Conservation (phyloP, 2,113 vertebrate genomes). For the Gnathonemus longibarbis region DNA sequence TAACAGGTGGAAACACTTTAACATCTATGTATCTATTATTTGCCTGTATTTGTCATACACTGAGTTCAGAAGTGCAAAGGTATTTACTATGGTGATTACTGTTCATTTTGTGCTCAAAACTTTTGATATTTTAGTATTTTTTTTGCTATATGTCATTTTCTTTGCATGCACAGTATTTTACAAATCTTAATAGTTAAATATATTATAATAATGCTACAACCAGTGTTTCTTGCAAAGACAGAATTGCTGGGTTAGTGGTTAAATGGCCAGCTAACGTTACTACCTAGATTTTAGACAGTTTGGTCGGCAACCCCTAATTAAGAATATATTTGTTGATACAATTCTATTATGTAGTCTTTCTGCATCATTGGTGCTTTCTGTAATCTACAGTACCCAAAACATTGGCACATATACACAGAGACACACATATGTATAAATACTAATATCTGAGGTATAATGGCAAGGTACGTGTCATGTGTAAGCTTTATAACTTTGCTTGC, state of each 20-base stretch:
- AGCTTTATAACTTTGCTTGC: slow-evolving; percentile 95
- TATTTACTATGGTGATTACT: not conserved
- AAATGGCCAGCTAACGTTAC: not conserved
- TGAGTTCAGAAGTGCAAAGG: not conserved
- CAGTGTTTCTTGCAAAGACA: not conserved
- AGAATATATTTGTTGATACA: not conserved
- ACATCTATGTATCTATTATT: not conserved
- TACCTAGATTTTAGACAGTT: not conserved
- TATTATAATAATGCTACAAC: not conserved
- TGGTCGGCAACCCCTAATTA: not conserved
- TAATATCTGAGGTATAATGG: slow-evolving; percentile 77
- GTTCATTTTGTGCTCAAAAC: not conserved
- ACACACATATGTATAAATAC: slow-evolving; percentile 52
- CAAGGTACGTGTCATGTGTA: slow-evolving; percentile 85
- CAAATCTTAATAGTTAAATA: not conserved
- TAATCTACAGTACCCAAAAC: slow-evolving; percentile 70
- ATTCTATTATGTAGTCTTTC: slow-evolving; percentile 26
- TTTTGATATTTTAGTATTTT: not conserved
- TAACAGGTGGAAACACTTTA: not conserved
- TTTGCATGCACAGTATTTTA: not conserved
- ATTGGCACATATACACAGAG: not conserved
- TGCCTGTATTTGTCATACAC: not conserved
- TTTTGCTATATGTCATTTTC: not conserved
- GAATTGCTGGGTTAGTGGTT: not conserved
- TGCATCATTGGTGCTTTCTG: slow-evolving; percentile 60